Base-by-base conservation (phyloP, 2,888 invertebrate genomes). In the Apamea monoglypha region DNA sequence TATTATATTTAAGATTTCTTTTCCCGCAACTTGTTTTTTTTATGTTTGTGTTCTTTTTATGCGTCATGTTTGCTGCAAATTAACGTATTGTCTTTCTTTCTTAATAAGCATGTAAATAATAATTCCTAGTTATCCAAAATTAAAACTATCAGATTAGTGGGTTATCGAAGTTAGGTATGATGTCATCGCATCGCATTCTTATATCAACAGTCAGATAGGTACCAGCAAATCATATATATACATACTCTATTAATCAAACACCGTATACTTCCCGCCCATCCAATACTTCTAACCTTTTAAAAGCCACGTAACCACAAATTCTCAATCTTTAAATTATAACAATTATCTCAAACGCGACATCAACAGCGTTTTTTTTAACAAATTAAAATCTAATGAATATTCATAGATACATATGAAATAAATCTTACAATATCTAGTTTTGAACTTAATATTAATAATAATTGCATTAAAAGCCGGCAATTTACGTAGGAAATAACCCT, bases 381-480 rank as follows among this genome's bases (percentile, higher is more conserved):
- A 76, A 88, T 86, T 82, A 78, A 68, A 83, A 61, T 47, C 25
- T n/a, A 78, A 83, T 88, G 87, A 90, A 88, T 88, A 90, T 88
- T 89, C 87, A 88, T 88, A 78, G 6, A 71, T 6, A 80, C 0
- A 69, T 59, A 68, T 44, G 69, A 78, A 76, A 90, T 90, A 89
- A 90, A 90, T 90, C 85, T 83, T 81, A 61, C 16, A 40, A 74
- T 79, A 83, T 82, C 78, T 73, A 73, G 83, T 87, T 89, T 81
- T 71, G 59, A 80, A 85, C 81, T 81, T 84, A 81, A 84, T 82
- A 85, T 80, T 73, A 84, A 59, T 74, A 84, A 83, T 91, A 88
- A 90, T 88, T 90, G 90, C 86, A 90, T 87, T 87, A 80, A 82
- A 80, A 87, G 72, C 74, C 61, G 56, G 25, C 74, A 84, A 91